phyloP scores from a whole-genome alignment of 2,797 vertebrate genomes.

The Clarias fuscus region DNA sequence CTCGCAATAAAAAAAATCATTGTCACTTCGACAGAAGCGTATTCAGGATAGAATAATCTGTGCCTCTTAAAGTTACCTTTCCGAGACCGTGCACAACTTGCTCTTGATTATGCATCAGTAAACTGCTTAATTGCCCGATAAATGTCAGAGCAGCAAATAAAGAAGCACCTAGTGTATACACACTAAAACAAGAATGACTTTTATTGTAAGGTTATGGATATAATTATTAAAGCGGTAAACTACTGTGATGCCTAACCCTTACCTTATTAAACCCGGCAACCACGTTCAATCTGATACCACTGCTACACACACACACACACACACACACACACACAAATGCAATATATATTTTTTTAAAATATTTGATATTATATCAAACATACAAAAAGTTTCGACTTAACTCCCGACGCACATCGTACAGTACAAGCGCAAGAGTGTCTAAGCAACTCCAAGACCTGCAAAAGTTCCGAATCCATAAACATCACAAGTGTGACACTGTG shows the following conservation, averaged over 20 bases:
- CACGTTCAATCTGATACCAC: conserved; percentile 28
- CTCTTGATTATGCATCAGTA: neutral
- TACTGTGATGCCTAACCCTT: neutral
- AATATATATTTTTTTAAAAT: neutral
- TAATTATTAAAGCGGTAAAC: neutral
- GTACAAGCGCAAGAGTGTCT: neutral
- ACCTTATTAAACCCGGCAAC: neutral
- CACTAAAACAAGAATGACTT: neutral
- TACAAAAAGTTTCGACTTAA: neutral
- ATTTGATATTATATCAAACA: neutral
- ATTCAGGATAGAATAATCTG: neutral
- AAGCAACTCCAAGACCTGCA: neutral
- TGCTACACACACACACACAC: conserved; percentile 2
- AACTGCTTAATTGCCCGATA: conserved; percentile 11
- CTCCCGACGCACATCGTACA: neutral
- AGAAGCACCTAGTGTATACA: neutral
- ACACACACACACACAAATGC: neutral
- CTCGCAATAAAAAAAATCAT: neutral
- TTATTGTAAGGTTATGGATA: neutral
- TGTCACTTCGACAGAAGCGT: neutral
- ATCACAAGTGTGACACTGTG: neutral
- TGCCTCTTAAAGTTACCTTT: neutral
- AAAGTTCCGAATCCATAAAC: neutral
- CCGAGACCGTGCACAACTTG: neutral
- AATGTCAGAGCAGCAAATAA: conserved; percentile 33